Conservation (phyloP, 2,888 invertebrate genomes). For the Atethmia centrago region DNA sequence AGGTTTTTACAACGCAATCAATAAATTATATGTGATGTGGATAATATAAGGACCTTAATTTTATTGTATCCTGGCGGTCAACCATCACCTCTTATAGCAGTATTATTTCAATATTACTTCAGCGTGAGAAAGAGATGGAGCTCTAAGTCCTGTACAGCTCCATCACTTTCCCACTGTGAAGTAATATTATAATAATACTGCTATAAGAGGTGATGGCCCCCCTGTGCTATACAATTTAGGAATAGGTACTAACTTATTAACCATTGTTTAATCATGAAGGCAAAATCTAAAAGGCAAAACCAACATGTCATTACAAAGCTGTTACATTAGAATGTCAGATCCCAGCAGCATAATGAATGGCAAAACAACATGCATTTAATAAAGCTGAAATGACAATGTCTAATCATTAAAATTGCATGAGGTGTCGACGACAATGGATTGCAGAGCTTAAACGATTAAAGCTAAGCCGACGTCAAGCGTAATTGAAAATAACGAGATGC, state of each 20-base stretch:
- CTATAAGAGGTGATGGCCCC: no score
- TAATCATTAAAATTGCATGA: slow-evolving; percentile 80
- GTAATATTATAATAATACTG: no score
- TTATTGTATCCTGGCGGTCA: no score
- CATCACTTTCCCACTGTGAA: no score
- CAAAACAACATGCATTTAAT: slow-evolving; percentile 67
- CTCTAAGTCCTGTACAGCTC: no score
- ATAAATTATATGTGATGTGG: not conserved
- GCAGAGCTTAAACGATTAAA: slow-evolving; percentile 71
- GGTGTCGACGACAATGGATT: slow-evolving; percentile 74
- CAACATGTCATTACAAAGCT: slow-evolving; percentile 39
- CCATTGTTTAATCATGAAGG: slow-evolving; percentile 35
- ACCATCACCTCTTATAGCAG: no score
- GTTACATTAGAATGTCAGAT: slow-evolving; percentile 58
- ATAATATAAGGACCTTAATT: not conserved
- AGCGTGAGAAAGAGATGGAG: no score
- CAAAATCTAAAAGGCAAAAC: slow-evolving; percentile 38
- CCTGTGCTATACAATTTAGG: not conserved
- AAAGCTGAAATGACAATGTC: slow-evolving; percentile 72
- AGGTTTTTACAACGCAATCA: not conserved
- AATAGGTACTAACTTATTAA: not conserved
- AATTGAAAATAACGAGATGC: slow-evolving; percentile 86
- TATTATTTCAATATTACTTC: no score
- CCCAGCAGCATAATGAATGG: slow-evolving; percentile 61
- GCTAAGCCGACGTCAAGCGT: slow-evolving; percentile 75